Evolutionary conservation across 2,888 invertebrate species (phyloP).

Genomic region (Athrips mouffetella): DNA sequence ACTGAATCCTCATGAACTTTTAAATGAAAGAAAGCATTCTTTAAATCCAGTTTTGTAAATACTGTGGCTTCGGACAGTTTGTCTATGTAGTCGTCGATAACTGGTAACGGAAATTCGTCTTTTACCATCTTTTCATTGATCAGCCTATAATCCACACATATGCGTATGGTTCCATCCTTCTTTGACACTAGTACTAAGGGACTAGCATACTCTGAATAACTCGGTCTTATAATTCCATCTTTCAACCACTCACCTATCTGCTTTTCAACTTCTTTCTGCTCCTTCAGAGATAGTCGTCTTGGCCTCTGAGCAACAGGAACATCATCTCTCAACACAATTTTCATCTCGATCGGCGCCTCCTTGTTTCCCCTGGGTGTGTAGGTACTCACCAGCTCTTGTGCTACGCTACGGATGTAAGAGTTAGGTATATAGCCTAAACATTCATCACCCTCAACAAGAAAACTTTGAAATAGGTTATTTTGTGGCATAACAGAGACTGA

Average conservation of each 20-base stretch:
- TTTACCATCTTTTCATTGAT: constrained; percentile 24
- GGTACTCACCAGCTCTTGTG: neutral
- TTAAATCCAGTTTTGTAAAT: constrained; percentile 15
- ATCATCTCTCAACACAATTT: constrained; percentile 26
- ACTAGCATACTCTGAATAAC: constrained; percentile 25
- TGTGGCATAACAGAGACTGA: too few species aligned
- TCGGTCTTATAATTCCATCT: constrained; percentile 18
- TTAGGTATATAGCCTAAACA: too few species aligned
- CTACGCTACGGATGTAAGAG: too few species aligned
- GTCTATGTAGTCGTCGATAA: constrained; percentile 19
- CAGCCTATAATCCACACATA: constrained; percentile 24
- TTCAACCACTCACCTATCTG: constrained; percentile 23
- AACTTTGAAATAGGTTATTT: too few species aligned
- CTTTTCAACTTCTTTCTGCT: constrained; percentile 21
- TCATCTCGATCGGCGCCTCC: constrained; percentile 24
- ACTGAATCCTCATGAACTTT: constrained; percentile 14
- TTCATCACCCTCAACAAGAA: too few species aligned
- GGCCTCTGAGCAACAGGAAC: constrained; percentile 26
- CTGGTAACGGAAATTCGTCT: constrained; percentile 22
- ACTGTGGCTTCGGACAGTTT: constrained; percentile 6
- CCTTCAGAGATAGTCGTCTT: constrained; percentile 21
- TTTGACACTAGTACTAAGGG: constrained; percentile 22
- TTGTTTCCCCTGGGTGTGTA: constrained; percentile 16
- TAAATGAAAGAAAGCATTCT: constrained; percentile 17
- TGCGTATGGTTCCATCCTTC: constrained; percentile 21